Percentiles rank a stretch among this genome's conserved stretches.
Evolutionary conservation across 2,888 invertebrate species (phyloP).

Genomic region (Melanostoma mellinum): DNA sequence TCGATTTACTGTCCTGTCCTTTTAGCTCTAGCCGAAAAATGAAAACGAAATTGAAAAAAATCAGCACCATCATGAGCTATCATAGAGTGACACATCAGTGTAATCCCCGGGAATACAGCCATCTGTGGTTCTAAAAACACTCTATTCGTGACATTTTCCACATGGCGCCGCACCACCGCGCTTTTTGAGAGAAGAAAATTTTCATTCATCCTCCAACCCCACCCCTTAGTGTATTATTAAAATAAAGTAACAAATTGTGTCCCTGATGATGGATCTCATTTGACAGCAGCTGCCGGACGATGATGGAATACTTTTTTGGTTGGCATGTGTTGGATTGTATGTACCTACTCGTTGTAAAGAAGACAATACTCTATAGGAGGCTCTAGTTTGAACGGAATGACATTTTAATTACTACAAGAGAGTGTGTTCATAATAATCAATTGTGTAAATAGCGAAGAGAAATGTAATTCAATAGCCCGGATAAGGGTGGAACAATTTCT

Average conservation of each 20-base stretch:
- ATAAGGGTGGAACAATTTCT: conserved; percentile 35
- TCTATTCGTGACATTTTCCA: conserved; percentile 44
- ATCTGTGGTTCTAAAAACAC: conserved; percentile 63
- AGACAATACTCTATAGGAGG: conserved; percentile 23
- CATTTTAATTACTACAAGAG: conserved; percentile 80
- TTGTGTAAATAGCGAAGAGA: conserved; percentile 62
- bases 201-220: conserved; percentile 25
- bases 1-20: conserved; percentile 14
- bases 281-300: conserved; percentile 70
- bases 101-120: conserved; percentile 66
- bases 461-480: conserved; percentile 66
- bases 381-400: conserved; percentile 76
- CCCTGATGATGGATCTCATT: conserved; percentile 56
- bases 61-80: conserved; percentile 7
- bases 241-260: conserved; percentile 69
- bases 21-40: conserved; percentile 13
- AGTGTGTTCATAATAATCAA: conserved; percentile 66
- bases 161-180: background rate
- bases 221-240: background rate
- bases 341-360: background rate
- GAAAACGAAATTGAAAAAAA: conserved; percentile 13
- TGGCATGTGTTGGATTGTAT: background rate
- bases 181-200: conserved; percentile 14
- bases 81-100: background rate
- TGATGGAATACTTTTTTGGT: conserved; percentile 64